phyloP scores from a whole-genome alignment of 2,113 vertebrate species.

The Pteronura brasiliensis region DNA sequence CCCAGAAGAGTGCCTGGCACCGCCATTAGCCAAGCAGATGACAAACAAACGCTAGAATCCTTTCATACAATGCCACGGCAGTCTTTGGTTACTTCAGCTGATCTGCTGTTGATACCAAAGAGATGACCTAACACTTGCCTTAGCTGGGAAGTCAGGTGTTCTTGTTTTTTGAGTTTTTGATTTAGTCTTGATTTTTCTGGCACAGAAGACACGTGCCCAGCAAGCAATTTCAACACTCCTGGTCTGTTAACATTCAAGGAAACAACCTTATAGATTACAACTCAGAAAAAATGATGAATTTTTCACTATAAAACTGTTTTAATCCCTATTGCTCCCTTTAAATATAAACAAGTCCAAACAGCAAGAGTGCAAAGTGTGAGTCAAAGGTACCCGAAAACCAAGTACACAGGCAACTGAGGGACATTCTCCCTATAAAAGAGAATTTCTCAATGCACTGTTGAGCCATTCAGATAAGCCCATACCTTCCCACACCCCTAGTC shows the following conservation, averaged over 20 bases:
- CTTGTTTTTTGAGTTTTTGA: not conserved
- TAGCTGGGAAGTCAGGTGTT: not conserved
- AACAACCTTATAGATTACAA: constrained; percentile 3
- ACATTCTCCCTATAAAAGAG: not conserved
- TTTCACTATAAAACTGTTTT: constrained; percentile 25
- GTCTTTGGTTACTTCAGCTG: not conserved
- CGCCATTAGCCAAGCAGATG: not conserved
- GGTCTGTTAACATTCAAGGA: constrained; percentile 43
- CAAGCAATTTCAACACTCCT: constrained; percentile 28
- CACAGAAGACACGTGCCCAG: not conserved
- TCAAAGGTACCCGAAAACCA: not conserved
- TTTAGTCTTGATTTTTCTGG: constrained; percentile 34
- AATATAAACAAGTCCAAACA: not conserved
- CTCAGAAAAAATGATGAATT: not conserved
- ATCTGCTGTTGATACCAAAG: not conserved
- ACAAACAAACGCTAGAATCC: not conserved
- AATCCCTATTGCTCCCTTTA: constrained; percentile 18
- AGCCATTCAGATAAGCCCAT: not conserved
- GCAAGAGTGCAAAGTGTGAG: not conserved
- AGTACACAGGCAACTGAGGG: not conserved
- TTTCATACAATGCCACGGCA: not conserved
- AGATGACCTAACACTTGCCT: not conserved
- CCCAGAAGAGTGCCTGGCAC: not conserved
- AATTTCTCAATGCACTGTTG: not conserved
- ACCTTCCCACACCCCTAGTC: not conserved